Conservation (phyloP, 2,113 vertebrate species). For the Cryptotis parvus region DNA sequence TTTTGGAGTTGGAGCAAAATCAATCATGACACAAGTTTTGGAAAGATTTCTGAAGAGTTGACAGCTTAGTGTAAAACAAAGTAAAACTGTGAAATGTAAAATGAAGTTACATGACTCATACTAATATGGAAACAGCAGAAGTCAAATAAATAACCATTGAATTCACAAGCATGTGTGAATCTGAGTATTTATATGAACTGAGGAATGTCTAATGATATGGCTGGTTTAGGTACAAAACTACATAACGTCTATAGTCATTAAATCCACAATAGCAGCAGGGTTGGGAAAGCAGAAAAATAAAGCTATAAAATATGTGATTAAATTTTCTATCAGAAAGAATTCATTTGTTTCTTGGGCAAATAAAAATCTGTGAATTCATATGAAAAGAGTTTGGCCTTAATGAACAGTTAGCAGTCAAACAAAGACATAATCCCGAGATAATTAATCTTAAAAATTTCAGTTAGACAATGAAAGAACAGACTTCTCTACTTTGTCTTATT, state of each 20-base stretch:
- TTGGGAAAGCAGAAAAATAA: neutral
- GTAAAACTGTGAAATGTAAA: conserved; percentile 27
- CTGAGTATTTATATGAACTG: neutral
- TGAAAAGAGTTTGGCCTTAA: conserved; percentile 7
- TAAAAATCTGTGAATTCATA: conserved; percentile 28
- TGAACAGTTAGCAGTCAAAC: neutral
- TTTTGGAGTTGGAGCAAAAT: conserved; percentile 29
- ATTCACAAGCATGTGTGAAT: neutral
- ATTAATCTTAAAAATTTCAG: neutral
- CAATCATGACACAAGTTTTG: neutral
- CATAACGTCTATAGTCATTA: neutral
- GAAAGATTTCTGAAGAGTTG: conserved; percentile 31
- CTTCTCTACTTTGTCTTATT: neutral
- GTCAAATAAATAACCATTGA: conserved; percentile 26
- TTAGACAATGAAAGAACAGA: neutral
- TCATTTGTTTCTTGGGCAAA: neutral
- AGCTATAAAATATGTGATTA: neutral
- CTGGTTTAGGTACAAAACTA: neutral
- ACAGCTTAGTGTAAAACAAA: conserved; percentile 24
- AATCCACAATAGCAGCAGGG: too few relatives aligned
- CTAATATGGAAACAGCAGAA: neutral
- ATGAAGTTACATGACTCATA: neutral
- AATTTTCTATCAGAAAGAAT: conserved; percentile 3
- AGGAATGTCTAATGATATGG: neutral
- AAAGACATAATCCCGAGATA: neutral